These are phyloP conservation scores for Lytechinus variegatus DNA, from an alignment of 35 echinoderm and acorn worm genomes.

Conservation along the genomic window DNA sequence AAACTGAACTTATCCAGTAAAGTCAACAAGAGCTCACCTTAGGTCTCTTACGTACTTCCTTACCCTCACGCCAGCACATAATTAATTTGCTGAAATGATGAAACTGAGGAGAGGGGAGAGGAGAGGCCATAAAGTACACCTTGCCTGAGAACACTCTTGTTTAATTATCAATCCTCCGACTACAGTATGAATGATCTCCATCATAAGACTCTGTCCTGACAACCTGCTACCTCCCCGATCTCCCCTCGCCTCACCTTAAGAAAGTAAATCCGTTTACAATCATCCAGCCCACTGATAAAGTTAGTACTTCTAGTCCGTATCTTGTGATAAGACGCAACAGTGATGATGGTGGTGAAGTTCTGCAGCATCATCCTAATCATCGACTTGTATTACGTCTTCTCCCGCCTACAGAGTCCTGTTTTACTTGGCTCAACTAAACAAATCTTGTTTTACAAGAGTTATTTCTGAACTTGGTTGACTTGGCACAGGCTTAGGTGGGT, in stretches of 20 bases:
- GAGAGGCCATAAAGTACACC: background rate
- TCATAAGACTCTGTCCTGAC: background rate
- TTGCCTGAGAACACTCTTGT: background rate
- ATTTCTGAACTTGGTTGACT: conserved; percentile 7
- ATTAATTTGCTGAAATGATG: background rate
- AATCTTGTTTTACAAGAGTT: conserved; percentile 14
- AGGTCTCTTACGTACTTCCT: conserved; percentile 1
- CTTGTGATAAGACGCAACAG: background rate
- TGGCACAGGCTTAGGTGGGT: background rate
- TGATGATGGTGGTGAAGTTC: conserved; percentile 2
- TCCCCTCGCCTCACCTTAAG: background rate
- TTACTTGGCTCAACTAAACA: background rate
- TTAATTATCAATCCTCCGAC: background rate
- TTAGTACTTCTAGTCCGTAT: background rate
- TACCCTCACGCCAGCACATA: background rate
- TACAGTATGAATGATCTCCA: background rate
- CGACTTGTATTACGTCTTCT: background rate
- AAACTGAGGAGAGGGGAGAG: background rate
- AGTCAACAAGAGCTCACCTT: background rate
- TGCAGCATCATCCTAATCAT: background rate
- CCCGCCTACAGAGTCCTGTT: background rate
- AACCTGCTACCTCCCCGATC: background rate
- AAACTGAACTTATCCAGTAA: background rate
- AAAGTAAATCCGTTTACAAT: conserved; percentile 14
- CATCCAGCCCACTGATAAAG: background rate